Conservation (phyloP, 2,113 vertebrate species). For the Hippocampus comes region DNA sequence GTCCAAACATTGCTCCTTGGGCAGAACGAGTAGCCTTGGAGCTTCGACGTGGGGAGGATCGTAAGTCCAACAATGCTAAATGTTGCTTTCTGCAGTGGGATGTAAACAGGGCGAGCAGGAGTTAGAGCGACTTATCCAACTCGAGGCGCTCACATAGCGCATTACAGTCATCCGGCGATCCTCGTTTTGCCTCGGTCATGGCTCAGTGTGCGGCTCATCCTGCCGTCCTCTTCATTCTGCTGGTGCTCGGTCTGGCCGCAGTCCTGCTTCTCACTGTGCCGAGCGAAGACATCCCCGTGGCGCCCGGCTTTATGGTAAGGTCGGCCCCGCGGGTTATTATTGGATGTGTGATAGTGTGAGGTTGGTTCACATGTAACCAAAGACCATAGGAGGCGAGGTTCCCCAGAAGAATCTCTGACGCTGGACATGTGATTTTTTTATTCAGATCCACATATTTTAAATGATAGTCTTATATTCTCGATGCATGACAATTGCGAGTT, state of each 20-base stretch:
- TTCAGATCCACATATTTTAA: not conserved
- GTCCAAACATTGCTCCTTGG: slow-evolving; percentile 34
- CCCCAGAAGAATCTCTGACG: not conserved
- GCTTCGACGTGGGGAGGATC: slow-evolving; percentile 3
- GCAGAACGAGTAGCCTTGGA: slow-evolving; percentile 46
- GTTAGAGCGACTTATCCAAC: slow-evolving; percentile 32
- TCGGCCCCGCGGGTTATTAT: slow-evolving; percentile 9
- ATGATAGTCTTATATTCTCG: not conserved
- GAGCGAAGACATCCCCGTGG: slow-evolving; percentile 69
- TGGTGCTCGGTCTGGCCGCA: slow-evolving; percentile 72
- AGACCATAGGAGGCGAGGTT: not conserved
- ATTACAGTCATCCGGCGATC: slow-evolving; percentile 1
- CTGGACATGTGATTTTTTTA: too few relatives aligned
- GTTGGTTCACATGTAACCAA: not conserved
- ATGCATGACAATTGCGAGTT: not conserved
- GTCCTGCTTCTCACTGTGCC: slow-evolving; percentile 81
- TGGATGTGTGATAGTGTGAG: not conserved
- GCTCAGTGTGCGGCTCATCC: slow-evolving; percentile 45
- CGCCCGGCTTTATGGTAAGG: slow-evolving; percentile 81
- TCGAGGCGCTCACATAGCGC: not conserved
- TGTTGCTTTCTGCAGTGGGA: slow-evolving; percentile 29
- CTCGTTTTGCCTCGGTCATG: slow-evolving; percentile 39
- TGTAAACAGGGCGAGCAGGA: slow-evolving; percentile 35
- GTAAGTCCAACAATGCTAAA: slow-evolving; percentile 15
- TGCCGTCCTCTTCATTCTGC: slow-evolving; percentile 63